A percentile compares a stretch with the other conserved stretches of the same genome.
phyloP scores from a whole-genome alignment of 2,888 invertebrate species.

The Dicyrtomina minuta region DNA sequence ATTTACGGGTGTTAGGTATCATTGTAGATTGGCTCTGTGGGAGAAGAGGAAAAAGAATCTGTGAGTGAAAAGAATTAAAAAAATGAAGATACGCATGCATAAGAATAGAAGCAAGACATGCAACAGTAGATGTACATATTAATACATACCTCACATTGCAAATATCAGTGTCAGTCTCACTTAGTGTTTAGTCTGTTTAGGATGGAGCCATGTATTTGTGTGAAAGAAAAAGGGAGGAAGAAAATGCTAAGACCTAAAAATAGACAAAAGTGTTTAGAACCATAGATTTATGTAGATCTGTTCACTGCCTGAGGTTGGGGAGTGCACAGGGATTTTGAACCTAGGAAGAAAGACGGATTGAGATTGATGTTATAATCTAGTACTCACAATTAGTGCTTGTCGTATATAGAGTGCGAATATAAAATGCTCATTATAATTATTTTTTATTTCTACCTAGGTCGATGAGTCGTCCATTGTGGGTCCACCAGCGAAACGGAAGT shows the following conservation, averaged over 20 bases:
- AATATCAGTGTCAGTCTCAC: no score
- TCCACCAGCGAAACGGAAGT: slow-evolving; percentile 49
- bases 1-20: slow-evolving; percentile 13
- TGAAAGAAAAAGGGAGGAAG: slow-evolving; percentile 21
- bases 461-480: slow-evolving; percentile 37
- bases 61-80: slow-evolving; percentile 2
- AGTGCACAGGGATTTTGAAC: slow-evolving; percentile 13
- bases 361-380: slow-evolving; percentile 30
- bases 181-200: no score
- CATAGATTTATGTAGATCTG: slow-evolving; percentile 20
- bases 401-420: slow-evolving; percentile 27
- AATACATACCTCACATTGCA: no score
- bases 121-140: no score
- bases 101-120: background rate
- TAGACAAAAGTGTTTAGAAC: slow-evolving; percentile 28
- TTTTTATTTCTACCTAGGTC: slow-evolving; percentile 42
- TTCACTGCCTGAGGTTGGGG: slow-evolving; percentile 1
- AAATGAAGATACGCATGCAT: background rate
- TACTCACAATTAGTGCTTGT: slow-evolving; percentile 21
- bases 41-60: background rate
- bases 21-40: slow-evolving; percentile 11
- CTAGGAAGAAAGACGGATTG: slow-evolving; percentile 19
- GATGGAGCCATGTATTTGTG: no score
- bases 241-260: slow-evolving; percentile 20
- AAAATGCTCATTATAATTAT: slow-evolving; percentile 29